A percentile compares a stretch with the other conserved stretches of the same genome.
Evolutionary conservation across 53 echinoderm and acorn worm species (phyloP).

Genomic region (Paelopatides confundens): DNA sequence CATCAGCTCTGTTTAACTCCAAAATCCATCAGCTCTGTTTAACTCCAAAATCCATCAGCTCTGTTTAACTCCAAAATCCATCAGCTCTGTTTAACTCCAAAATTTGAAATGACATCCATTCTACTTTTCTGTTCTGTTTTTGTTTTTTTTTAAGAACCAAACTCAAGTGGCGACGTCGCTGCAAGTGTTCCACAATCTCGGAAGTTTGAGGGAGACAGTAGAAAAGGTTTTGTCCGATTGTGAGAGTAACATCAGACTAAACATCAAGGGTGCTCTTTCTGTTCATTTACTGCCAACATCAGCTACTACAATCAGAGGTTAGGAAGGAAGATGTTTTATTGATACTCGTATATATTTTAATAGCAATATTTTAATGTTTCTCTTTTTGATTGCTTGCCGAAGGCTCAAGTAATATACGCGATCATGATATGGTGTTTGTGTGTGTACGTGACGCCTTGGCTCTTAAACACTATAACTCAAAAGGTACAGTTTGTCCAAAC

Average conservation of each 20-base stretch:
- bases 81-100: too few relatives aligned
- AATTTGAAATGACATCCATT: too few relatives aligned
- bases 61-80: too few relatives aligned
- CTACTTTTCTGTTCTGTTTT: background rate
- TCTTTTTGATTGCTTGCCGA: too few relatives aligned
- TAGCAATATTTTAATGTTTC: too few relatives aligned
- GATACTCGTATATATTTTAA: background rate
- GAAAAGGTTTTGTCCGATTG: constrained; percentile 60
- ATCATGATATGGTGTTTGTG: too few relatives aligned
- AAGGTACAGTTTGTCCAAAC: background rate
- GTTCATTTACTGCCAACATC: constrained; percentile 73
- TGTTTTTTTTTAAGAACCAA: constrained; percentile 85
- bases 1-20: too few relatives aligned
- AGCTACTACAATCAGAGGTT: constrained; percentile 1
- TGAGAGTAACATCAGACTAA: constrained; percentile 71
- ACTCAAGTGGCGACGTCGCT: constrained; percentile 96
- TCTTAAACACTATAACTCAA: background rate
- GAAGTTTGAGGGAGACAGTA: constrained; percentile 87
- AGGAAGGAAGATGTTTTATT: background rate
- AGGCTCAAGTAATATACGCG: too few relatives aligned
- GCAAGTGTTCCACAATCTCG: constrained; percentile 98
- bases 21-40: too few relatives aligned
- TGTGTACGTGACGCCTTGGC: too few relatives aligned
- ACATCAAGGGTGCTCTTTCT: constrained; percentile 80
- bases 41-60: too few relatives aligned